Base-by-base conservation (phyloP, 1,140 invertebrate genomes). In the Stenopsyche tienmushanensis region DNA sequence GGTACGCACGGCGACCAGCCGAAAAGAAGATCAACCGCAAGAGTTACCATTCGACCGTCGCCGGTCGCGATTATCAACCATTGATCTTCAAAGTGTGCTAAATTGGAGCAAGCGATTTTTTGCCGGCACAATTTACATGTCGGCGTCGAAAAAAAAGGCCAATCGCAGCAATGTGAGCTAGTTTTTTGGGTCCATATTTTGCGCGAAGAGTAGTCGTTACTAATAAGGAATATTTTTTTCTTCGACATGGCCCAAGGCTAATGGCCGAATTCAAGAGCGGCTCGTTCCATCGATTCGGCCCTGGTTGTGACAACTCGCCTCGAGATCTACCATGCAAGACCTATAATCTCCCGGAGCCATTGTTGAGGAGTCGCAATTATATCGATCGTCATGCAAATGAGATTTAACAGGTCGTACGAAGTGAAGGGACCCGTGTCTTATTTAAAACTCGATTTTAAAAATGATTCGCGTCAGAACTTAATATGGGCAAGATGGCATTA, bases 191-290 rank as follows among this genome's bases (percentile, higher is more conserved):
- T 3, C 47, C 29, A 13, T 7, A 34, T 5, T 13, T 13, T 3
- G 49, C 50, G 20, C 50, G n/a, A n/a, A 25, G 24, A 53, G 21
- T 49, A 1, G 21, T 20, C 21, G 15, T 26, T 52, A 58, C 64
- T 34, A 58, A 50, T 52, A 59, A 58, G 54, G 64, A 65, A 65
- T 65, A 59, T 55, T 64, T 55, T 64, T 44, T 45, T 63, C 5
- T n/a, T 15, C 5, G 13, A 13, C 47, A n/a, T 57, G 25, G 29
- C 25, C 29, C 57, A 59, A 59, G 64, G 64, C 64, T 44, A 65
- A 65, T 65, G 64, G 45, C 64, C 64, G 42, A 59, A 50, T 65
- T 65, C 64, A 65, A 65, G 64, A 59, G 13, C 64, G 39, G 47
- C 23, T 18, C 53, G 50, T 20, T 50, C 34, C 29, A 7, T 34